Evolutionary conservation across 1,140 invertebrate species (phyloP).

Genomic region (Polyergus mexicanus): DNA sequence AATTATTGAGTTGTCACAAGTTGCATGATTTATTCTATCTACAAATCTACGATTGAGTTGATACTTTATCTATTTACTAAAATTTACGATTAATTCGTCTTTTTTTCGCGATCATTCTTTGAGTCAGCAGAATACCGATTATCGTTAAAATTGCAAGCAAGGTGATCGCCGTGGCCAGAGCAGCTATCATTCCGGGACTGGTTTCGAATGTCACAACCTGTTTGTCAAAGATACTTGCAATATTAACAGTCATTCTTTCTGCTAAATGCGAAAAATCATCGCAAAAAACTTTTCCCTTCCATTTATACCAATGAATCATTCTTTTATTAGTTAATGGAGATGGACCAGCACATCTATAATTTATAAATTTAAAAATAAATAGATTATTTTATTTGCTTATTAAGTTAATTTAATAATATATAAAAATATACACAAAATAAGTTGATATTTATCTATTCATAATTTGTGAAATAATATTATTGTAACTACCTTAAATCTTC

Average conservation of each 20-base stretch:
- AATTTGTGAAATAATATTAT: constrained; percentile 7
- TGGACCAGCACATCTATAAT: constrained; percentile 77
- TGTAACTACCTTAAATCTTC: constrained; percentile 79
- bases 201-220: constrained; percentile 61
- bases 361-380: constrained; percentile 12
- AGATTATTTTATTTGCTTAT: background rate
- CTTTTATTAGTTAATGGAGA: constrained; percentile 70
- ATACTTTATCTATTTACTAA: constrained; percentile 40
- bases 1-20: too few relatives aligned
- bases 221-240: constrained; percentile 12
- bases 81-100: constrained; percentile 76
- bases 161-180: constrained; percentile 54
- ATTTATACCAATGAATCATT: constrained; percentile 82
- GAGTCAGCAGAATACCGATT: constrained; percentile 73
- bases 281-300: constrained; percentile 79
- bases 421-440: constrained; percentile 26
- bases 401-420: background rate
- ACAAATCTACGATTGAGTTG: background rate
- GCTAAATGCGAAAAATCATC: constrained; percentile 61
- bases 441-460: background rate
- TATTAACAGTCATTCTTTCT: constrained; percentile 60
- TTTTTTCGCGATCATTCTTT: constrained; percentile 49
- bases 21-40: too few relatives aligned
- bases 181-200: constrained; percentile 66
- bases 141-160: constrained; percentile 68